Percentiles rank a stretch among this genome's conserved stretches.
These are phyloP conservation scores for Drosophila pegasa DNA, from an alignment of 2,888 invertebrate species.

Conservation along the genomic window DNA sequence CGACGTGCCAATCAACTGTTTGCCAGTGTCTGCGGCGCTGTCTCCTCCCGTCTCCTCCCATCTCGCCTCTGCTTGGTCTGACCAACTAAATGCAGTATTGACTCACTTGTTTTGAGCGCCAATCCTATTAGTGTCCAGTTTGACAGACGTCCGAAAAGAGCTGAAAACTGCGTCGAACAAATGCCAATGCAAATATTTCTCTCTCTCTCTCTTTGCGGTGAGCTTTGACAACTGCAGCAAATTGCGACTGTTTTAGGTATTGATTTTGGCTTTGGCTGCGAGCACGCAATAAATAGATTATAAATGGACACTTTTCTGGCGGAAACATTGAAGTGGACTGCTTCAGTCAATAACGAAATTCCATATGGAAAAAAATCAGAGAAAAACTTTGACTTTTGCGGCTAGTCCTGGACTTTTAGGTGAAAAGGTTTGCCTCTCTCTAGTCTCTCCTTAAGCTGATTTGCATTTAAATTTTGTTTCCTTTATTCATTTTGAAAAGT, in stretches of 20 bases:
- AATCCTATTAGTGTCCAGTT: slow-evolving; percentile 54
- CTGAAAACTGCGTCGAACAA: not conserved
- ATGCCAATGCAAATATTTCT: slow-evolving; percentile 3
- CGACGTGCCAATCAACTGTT: slow-evolving; percentile 4
- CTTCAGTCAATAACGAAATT: not conserved
- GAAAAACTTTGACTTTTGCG: not conserved
- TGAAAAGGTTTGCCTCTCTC: not conserved
- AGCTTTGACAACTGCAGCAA: not conserved
- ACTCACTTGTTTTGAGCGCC: slow-evolving; percentile 46
- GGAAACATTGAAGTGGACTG: not conserved
- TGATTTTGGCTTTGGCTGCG: not conserved
- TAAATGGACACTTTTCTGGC: not conserved
- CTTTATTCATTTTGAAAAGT: not conserved
- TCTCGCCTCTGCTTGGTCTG: not conserved
- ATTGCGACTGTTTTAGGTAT: not conserved
- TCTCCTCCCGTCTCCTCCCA: not conserved
- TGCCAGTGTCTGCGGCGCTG: not conserved
- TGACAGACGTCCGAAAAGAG: not conserved
- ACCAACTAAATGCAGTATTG: slow-evolving; percentile 38
- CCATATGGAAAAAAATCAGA: not conserved
- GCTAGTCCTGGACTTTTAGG: not conserved
- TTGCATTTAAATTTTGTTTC: not conserved
- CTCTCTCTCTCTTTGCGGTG: not conserved
- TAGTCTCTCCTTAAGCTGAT: not conserved
- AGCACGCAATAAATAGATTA: not conserved